These are phyloP conservation scores for Pipistrellus kuhlii DNA, from an alignment of 2,797 vertebrate species.

Conservation along the genomic window DNA sequence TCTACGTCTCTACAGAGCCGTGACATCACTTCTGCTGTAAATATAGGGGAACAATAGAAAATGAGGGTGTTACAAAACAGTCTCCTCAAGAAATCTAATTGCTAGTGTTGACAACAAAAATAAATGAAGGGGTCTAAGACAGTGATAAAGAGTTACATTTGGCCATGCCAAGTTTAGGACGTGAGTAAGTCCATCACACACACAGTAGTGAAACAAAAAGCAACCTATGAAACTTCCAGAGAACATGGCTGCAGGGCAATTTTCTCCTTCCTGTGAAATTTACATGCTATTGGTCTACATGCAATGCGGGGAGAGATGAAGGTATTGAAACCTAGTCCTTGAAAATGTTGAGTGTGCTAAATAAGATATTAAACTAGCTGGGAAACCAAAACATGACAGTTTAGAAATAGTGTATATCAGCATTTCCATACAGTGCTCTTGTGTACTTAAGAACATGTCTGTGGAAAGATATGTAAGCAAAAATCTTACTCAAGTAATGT, in stretches of 20 bases:
- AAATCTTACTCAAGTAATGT: neutral
- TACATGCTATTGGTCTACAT: neutral
- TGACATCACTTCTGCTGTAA: neutral
- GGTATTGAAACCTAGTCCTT: neutral
- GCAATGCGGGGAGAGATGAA: neutral
- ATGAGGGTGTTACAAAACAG: neutral
- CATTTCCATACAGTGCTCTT: neutral
- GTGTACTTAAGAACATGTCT: neutral
- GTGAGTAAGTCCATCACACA: neutral
- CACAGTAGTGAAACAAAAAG: neutral
- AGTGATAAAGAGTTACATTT: neutral
- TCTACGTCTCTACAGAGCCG: neutral
- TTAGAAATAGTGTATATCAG: neutral
- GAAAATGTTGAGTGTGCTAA: neutral
- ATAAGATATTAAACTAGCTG: neutral
- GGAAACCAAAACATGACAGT: neutral
- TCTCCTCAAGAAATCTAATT: neutral
- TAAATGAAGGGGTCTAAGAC: neutral
- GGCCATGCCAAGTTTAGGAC: neutral
- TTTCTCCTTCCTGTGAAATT: neutral
- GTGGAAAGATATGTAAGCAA: neutral
- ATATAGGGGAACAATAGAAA: neutral
- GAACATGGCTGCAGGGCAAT: neutral
- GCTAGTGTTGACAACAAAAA: neutral
- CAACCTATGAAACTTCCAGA: neutral